phyloP scores from a whole-genome alignment of 2,113 vertebrate genomes.

The Esox niger region DNA sequence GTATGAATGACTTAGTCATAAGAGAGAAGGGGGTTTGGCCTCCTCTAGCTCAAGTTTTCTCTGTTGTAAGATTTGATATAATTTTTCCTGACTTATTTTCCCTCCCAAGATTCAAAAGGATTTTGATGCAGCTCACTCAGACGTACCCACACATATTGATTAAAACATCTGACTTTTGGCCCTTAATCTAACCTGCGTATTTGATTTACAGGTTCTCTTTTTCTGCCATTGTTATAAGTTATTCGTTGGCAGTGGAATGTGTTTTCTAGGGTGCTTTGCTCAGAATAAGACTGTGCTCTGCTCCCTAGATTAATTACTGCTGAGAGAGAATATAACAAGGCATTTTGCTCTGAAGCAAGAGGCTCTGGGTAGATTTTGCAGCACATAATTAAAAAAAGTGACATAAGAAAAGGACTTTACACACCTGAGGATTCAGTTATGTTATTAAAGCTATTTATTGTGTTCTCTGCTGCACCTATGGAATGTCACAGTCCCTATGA shows the following conservation, averaged over 20 bases:
- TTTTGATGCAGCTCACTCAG: conserved; percentile 15
- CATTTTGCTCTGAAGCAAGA: conserved; percentile 32
- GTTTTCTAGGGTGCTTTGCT: conserved; percentile 2
- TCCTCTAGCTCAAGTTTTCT: conserved; percentile 50
- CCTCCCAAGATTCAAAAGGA: background rate
- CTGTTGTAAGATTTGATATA: conserved; percentile 51
- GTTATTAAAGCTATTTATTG: conserved; percentile 63
- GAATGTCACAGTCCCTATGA: conserved; percentile 39
- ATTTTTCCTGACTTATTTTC: conserved; percentile 3
- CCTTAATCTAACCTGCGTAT: background rate
- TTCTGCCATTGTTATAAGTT: conserved; percentile 5
- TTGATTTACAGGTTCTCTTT: background rate
- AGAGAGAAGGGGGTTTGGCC: conserved; percentile 51
- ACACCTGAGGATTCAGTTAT: conserved; percentile 29
- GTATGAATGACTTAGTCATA: conserved; percentile 54
- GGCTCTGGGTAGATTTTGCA: conserved; percentile 30
- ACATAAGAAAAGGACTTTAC: conserved; percentile 36
- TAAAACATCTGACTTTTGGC: conserved; percentile 8
- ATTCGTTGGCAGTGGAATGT: conserved; percentile 21
- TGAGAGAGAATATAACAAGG: conserved; percentile 24
- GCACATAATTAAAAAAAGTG: conserved; percentile 51
- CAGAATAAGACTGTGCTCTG: conserved; percentile 5
- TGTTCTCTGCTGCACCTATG: conserved; percentile 18
- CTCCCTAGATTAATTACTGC: conserved; percentile 43
- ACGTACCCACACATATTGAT: conserved; percentile 16